Evolutionary conservation across 2,888 invertebrate genomes (phyloP).

Genomic region (Nephrotoma appendiculata): DNA sequence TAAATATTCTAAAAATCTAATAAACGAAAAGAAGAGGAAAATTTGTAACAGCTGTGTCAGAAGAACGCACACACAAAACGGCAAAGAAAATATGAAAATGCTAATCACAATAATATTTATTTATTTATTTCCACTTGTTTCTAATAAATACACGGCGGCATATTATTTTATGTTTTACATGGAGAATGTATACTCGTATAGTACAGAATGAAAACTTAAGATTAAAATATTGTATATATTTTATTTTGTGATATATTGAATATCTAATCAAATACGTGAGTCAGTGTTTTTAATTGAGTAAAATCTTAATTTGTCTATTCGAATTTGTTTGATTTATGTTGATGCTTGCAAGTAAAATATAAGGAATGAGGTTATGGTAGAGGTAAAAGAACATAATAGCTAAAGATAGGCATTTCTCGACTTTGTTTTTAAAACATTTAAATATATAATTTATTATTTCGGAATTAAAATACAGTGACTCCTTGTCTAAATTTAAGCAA

Average conservation of each 20-base stretch:
- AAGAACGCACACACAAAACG: not conserved
- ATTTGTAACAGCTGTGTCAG: not conserved
- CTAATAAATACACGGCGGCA: not conserved
- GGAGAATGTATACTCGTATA: not conserved
- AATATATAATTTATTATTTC: no score
- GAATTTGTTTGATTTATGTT: not conserved
- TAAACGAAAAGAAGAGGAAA: not conserved
- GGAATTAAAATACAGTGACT: no score
- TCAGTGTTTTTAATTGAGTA: not conserved
- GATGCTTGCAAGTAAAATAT: no score
- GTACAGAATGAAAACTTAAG: not conserved
- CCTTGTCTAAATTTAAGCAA: no score
- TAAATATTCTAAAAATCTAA: not conserved
- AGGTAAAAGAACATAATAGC: no score
- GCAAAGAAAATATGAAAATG: not conserved
- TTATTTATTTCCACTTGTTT: not conserved
- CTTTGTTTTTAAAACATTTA: no score
- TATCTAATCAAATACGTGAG: not conserved
- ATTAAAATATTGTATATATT: not conserved
- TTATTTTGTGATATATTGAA: not conserved
- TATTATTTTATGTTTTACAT: not conserved
- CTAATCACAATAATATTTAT: not conserved
- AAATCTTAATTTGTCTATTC: not conserved
- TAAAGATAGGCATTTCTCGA: no score
- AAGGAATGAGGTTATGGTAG: no score